Evolutionary conservation across 2,113 vertebrate genomes (phyloP).

Genomic region (Larimichthys polyactis): DNA sequence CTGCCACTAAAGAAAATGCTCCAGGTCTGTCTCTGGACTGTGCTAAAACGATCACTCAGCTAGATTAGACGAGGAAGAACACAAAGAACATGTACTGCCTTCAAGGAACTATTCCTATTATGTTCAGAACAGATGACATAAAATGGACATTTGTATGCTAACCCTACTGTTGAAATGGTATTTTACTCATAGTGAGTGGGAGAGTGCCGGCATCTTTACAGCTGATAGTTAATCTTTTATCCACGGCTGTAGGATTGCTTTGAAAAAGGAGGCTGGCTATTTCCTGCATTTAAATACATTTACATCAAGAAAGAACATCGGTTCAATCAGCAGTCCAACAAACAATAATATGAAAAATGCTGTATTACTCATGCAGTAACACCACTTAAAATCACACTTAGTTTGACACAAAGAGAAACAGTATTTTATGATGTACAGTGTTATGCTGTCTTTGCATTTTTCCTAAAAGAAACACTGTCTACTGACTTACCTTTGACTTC

Average conservation of each 20-base stretch:
- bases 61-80: slow-evolving; percentile 7
- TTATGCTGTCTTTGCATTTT: background rate
- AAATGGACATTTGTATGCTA: background rate
- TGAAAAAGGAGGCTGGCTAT: too few relatives aligned
- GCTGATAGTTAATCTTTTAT: background rate
- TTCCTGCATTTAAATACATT: too few relatives aligned
- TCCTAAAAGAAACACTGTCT: background rate
- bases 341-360: too few relatives aligned
- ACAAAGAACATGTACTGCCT: slow-evolving; percentile 30
- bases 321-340: too few relatives aligned
- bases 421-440: too few relatives aligned
- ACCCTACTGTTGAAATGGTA: background rate
- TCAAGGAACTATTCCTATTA: slow-evolving; percentile 4
- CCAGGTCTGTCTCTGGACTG: slow-evolving; percentile 34
- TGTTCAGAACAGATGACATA: background rate
- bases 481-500: background rate
- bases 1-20: slow-evolving; percentile 22
- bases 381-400: too few relatives aligned
- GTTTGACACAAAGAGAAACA: too few relatives aligned
- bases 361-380: too few relatives aligned
- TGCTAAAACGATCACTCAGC: slow-evolving; percentile 10
- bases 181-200: background rate
- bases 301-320: too few relatives aligned
- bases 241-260: too few relatives aligned
- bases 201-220: too few relatives aligned